Percentiles rank a stretch among this genome's conserved stretches.
Conservation (phyloP, 2,113 vertebrate genomes). For the Rhagologus leucostigma region DNA sequence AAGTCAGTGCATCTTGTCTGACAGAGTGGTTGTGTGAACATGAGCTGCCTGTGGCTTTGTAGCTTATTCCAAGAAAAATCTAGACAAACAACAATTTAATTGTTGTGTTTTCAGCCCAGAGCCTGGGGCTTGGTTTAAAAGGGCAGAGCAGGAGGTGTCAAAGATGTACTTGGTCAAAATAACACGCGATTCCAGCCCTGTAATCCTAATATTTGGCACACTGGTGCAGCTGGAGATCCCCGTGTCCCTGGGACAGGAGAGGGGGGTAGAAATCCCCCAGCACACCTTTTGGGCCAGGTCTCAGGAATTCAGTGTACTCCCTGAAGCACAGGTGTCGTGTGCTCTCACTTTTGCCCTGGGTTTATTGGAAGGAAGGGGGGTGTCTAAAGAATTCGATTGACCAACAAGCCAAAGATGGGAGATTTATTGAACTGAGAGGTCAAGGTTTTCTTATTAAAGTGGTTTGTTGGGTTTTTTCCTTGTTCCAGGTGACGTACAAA, state of each 20-base stretch:
- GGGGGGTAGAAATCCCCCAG: background rate
- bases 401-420: background rate
- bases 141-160: background rate
- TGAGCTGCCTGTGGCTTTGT: background rate
- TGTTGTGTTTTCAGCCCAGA: background rate
- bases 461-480: background rate
- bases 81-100: background rate
- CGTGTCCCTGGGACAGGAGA: fast-evolving
- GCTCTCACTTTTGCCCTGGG: background rate
- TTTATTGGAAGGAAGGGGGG: background rate
- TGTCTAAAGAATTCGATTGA: fast-evolving
- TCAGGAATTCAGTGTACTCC: fast-evolving
- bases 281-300: background rate
- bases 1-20: background rate
- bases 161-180: background rate
- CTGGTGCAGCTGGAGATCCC: background rate
- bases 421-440: background rate
- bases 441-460: fast-evolving
- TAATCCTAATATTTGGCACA: fast-evolving
- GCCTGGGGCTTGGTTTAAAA: background rate
- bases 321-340: fast-evolving
- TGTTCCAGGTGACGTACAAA: constrained; percentile 92
- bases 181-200: background rate
- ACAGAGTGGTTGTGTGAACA: background rate
- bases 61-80: too few relatives aligned